Evolutionary conservation across 2,797 vertebrate genomes (phyloP).

Genomic region (Macropus fuliginosus): DNA sequence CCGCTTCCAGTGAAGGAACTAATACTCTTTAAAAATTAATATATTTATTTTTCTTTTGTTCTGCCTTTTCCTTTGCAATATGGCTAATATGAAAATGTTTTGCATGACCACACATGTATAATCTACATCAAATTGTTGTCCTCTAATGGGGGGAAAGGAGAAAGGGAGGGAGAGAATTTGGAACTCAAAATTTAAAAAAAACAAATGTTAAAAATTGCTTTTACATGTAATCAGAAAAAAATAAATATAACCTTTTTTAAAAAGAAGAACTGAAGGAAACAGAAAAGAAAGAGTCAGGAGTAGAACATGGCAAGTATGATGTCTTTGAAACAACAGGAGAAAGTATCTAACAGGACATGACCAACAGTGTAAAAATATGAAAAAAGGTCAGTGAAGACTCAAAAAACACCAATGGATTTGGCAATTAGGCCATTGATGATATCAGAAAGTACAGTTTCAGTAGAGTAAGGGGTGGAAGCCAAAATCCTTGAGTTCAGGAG

Average conservation of each 20-base stretch:
- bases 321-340: too few relatives aligned
- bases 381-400: too few relatives aligned
- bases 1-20: too few relatives aligned
- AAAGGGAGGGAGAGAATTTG: not conserved
- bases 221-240: not conserved
- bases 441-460: too few relatives aligned
- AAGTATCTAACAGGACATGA: too few relatives aligned
- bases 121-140: not conserved
- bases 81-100: not conserved
- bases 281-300: too few relatives aligned
- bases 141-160: not conserved
- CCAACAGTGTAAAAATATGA: too few relatives aligned
- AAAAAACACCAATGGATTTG: too few relatives aligned
- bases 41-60: not conserved
- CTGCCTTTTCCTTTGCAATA: not conserved
- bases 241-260: not conserved
- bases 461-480: too few relatives aligned
- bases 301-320: too few relatives aligned
- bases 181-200: not conserved
- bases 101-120: not conserved
- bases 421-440: too few relatives aligned
- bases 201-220: not conserved
- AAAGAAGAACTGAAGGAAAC: not conserved
- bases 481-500: too few relatives aligned
- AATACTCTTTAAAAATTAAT: not conserved